Conservation (phyloP, 2,797 vertebrate genomes). For the Eulemur mongoz region DNA sequence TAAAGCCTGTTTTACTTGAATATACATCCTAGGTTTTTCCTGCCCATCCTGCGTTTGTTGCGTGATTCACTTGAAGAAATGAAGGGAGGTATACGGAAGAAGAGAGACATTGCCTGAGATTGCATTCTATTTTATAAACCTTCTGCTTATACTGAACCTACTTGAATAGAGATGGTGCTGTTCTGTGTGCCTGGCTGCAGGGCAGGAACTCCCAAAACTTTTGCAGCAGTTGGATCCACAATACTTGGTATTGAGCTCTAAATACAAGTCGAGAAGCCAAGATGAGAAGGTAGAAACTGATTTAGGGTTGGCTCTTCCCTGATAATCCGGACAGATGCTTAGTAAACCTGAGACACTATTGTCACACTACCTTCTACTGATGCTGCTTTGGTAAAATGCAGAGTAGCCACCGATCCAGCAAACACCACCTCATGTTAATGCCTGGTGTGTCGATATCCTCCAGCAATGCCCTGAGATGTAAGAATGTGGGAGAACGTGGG, state of each 20-base stretch:
- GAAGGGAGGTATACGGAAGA: not conserved
- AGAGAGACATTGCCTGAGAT: not conserved
- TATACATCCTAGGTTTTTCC: not conserved
- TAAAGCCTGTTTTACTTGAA: not conserved
- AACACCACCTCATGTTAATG: not conserved
- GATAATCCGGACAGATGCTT: not conserved
- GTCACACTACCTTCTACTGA: not conserved
- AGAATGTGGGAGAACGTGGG: not conserved
- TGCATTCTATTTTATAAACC: not conserved
- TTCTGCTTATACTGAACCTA: not conserved
- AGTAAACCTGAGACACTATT: not conserved
- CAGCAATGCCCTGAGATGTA: not conserved
- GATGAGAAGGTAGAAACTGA: not conserved
- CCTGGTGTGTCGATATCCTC: not conserved
- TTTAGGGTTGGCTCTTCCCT: not conserved
- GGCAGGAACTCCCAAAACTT: not conserved
- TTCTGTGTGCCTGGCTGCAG: not conserved
- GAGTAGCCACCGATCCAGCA: not conserved
- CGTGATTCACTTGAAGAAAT: conserved; percentile 17
- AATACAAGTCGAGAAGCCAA: not conserved
- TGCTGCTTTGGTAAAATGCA: not conserved
- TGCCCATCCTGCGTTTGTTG: not conserved
- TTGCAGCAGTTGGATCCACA: not conserved
- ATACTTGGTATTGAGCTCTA: not conserved
- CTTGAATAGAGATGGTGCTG: not conserved